Base-by-base conservation (phyloP, 2,888 invertebrate genomes). In the Polyploca ridens region DNA sequence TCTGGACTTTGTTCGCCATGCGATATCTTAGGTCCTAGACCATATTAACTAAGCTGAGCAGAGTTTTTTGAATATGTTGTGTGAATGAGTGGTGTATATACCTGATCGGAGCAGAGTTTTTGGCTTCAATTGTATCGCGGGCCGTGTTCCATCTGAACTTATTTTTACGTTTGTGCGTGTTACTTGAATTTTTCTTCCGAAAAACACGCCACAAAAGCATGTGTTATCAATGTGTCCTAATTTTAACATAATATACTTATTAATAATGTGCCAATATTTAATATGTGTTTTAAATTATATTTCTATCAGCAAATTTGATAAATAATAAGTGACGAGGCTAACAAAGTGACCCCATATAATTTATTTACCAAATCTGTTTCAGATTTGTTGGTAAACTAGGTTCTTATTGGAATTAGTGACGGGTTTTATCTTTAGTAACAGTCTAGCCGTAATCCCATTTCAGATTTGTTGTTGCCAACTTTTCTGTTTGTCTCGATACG, bases 371-470 rank as follows among this genome's bases (percentile, higher is more conserved):
- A 67, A 65, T 62, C 44, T 14, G 6, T 54, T 4, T 27, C 19
- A 54, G 54, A 54, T 54, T 54, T 19, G 54, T 54, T 16, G 41
- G 61, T 64, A 44, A 64, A n/a, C 62, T 35, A 11, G 27, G 27
- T 44, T 62, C 54, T 64, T 69, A 54, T 54, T 65, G 70, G 73
- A 71, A 41, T 41, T 41, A 67, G 68, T 63, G 60, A 58, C 65
- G 65, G 62, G 66, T 71, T 66, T 60, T 62, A 61, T 59, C 58
- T 68, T 73, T 70, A 64, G 69, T 66, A 63, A 69, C 66, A 67
- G 66, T 68, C 62, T 63, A 33, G 63, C 64, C 69, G 68, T 72
- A 72, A 72, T 63, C 60, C 44, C 27, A 41, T 41, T 41, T 61
- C 61, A 27, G 41, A 41, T 41, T 60, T 60, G 60, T 60, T 60